Conservation (phyloP, 2,113 vertebrate genomes). For the Anguilla rostrata region DNA sequence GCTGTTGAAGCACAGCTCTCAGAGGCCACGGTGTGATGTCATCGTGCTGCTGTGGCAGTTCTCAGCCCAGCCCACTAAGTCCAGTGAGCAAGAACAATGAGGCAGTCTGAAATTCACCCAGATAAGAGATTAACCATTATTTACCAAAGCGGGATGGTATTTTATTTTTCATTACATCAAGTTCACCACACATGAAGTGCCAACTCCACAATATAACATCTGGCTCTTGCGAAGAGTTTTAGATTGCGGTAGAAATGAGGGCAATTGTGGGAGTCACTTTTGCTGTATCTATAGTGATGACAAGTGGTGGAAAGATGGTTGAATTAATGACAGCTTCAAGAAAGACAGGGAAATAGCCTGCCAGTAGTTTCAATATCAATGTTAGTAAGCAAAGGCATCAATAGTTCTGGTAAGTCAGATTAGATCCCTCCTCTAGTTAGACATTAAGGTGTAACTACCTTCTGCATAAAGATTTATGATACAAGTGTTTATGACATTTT, state of each 20-base stretch:
- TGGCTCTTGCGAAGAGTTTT: not conserved
- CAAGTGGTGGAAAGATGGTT: not conserved
- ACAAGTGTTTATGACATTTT: not conserved
- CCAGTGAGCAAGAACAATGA: conserved; percentile 47
- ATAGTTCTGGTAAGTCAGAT: not conserved
- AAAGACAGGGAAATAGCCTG: not conserved
- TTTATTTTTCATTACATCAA: conserved; percentile 20
- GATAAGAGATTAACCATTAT: conserved; percentile 41
- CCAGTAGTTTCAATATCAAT: not conserved
- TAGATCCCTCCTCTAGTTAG: not conserved
- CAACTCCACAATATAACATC: not conserved
- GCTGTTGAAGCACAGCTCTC: not conserved
- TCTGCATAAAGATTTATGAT: not conserved
- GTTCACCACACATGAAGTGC: not conserved
- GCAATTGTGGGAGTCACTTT: not conserved
- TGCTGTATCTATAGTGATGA: not conserved
- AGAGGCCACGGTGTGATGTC: conserved; percentile 38
- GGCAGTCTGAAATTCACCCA: conserved; percentile 36
- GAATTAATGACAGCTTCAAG: not conserved
- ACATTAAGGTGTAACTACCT: not conserved
- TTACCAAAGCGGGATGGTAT: not conserved
- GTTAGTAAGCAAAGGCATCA: not conserved
- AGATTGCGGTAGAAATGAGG: not conserved
- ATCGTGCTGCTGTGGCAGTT: conserved; percentile 43
- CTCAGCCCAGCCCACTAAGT: conserved; percentile 31